Base-by-base conservation (phyloP, 2,113 vertebrate species). In the Xiphorhynchus elegans region DNA sequence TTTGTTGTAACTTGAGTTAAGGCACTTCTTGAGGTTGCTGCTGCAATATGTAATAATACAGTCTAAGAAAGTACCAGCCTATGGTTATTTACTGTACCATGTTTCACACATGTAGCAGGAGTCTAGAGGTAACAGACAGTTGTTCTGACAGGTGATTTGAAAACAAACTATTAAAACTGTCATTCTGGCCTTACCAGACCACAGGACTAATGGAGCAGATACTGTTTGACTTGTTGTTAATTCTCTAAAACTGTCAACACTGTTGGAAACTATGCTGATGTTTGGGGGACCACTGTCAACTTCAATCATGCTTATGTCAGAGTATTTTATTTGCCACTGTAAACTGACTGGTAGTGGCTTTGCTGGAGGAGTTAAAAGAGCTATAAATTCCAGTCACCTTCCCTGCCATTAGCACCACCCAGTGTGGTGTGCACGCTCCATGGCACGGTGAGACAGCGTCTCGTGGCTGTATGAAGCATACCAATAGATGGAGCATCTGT, bases 361-460 rank as follows among this genome's bases (percentile, higher is more conserved):
- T 86, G 21, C 50, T 50, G 28, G 11, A 64, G 25, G 28, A 70
- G 9, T 81, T 91, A 64, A 67, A 69, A 68, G 21, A 46, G 13
- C 24, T 74, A 20, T 84, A 62, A 72, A 37, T 69, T 1, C 5
- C 24, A 15, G 11, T 80, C 33, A 33, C 31, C 19, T 90, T 81
- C 37, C n/a, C 23, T 74, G 46, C 55, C 20, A 10, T 62, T 80
- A 62, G 21, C 47, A 77, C 17, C 1, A 3, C 3, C 19, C 37
- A 13, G 33, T 49, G 68, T 73, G 44, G 16, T 44, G 35, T 60
- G 42, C 33, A 8, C 7, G 66, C 25, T 21, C 77, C 20, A 10
- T 24, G 0, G 0, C 7, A 1, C 0, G 4, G 19, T 17, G n/a
- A 44, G 55, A 39, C 26, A 11, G 56, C 33, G 1, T 56, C 52